Base-by-base conservation (phyloP, 2,888 invertebrate genomes). In the Hirtodrosophila confusa region DNA sequence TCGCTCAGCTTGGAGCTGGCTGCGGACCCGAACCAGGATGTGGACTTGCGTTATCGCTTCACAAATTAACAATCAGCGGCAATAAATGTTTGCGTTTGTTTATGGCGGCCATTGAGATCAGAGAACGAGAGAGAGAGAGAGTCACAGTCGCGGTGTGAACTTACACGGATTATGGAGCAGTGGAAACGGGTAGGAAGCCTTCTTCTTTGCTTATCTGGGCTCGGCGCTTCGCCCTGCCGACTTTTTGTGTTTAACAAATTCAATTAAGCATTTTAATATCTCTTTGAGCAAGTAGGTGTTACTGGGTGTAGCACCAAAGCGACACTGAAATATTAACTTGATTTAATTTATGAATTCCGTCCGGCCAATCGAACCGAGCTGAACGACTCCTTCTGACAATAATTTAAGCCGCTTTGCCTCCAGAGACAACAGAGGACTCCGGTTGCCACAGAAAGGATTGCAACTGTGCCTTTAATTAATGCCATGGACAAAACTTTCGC, bases 41-140 rank as follows among this genome's bases (percentile, higher is more conserved):
- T 44, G 43, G 37, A 17, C 23, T 24, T 66, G 87, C 83, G 77
- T 88, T 89, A 88, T 88, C 89, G 89, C 80, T 83, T 89, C 89
- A 89, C 89, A 89, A 89, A 89, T 89, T 89, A 89, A 89, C 89
- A 89, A 89, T 89, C 89, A 80, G 83, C 75, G 70, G 86, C 84
- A 88, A 89, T 86, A 88, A 78, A 88, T 76, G 78, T 77, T 87
- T 78, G 86, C 87, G 80, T 88, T 89, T 87, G 88, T 89, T 82
- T 89, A 87, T 88, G 85, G 74, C 74, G 63, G 50, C 68, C 72
- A 71, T 63, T 53, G 71, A 50, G 56, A 39, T 66, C 61, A 61
- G 54, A 41, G 29, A 37, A 48, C 56, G 51, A 60, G 11, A 54
- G 50, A 53, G 49, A 55, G 36, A 61, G 27, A 27, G 27, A 27